Percentiles rank a stretch among this genome's conserved stretches.
Evolutionary conservation across 2,113 vertebrate species (phyloP).

Genomic region (Alligator mississippiensis): DNA sequence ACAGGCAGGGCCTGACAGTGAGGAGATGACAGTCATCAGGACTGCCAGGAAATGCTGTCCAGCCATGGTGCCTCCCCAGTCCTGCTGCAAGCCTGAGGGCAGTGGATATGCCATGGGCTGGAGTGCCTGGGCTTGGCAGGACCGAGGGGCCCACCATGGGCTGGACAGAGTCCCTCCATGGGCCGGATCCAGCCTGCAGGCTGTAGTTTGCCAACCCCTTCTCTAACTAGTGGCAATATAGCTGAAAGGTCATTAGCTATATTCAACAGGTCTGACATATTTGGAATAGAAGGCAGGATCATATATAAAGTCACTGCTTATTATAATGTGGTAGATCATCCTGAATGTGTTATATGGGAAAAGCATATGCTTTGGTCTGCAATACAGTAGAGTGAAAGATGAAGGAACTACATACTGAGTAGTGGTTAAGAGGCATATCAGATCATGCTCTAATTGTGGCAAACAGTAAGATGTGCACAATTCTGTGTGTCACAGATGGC

Average conservation of each 20-base stretch:
- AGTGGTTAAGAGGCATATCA: constrained; percentile 51
- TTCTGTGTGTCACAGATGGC: not conserved
- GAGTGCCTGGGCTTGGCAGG: too few relatives aligned
- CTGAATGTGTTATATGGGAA: not conserved
- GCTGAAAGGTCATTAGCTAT: not conserved
- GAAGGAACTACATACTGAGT: not conserved
- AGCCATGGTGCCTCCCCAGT: too few relatives aligned
- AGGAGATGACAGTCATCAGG: too few relatives aligned
- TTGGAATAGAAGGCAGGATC: not conserved
- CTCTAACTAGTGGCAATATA: not conserved
- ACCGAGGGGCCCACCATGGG: too few relatives aligned
- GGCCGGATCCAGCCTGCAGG: too few relatives aligned
- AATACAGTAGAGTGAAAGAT: not conserved
- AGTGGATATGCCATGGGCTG: too few relatives aligned
- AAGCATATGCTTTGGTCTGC: not conserved
- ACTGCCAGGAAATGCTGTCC: too few relatives aligned
- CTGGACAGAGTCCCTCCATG: too few relatives aligned
- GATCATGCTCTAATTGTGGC: constrained; percentile 62
- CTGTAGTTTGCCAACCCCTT: too few relatives aligned
- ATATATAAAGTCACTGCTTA: not conserved
- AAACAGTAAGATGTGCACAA: constrained; percentile 3
- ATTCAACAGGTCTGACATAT: not conserved
- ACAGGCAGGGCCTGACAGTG: too few relatives aligned
- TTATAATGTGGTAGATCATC: not conserved
- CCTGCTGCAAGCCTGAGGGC: too few relatives aligned